Evolutionary conservation across 2,113 vertebrate species (phyloP), one percentile per base, ranked within the genome.

Genomic region (Euleptes europaea): DNA sequence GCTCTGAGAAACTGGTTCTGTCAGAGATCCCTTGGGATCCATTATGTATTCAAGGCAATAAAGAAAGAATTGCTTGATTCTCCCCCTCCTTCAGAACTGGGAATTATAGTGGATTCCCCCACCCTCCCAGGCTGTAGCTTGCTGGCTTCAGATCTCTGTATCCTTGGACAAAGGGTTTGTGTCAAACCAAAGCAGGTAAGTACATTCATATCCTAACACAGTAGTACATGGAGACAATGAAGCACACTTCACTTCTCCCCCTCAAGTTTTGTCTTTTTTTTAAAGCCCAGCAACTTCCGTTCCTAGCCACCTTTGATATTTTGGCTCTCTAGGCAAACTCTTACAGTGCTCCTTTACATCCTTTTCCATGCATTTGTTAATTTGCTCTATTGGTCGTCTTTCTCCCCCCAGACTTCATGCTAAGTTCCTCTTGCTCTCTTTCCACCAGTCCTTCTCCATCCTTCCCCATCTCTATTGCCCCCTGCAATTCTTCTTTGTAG

Each of bases 1-100:
- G 80, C 91, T 91, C 90, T 92, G 72, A 93, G 89, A 91, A 93
- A 87, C 91, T 89, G 88, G 79, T 91, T 92, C 73, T 92, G 76
- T 38, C 92, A 90, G 70, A 81, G 84, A 83, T 94, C 89, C 89
- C 93, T 57, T 86, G 85, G 89, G 93, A 38, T 91, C 86, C 90
- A 92, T 94, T 93, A 92, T 63, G 63, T 88, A 89, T 93, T 90
- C 91, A 89, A 83, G 69, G 84, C 87, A 89, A 83, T 89, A 90
- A 90, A 92, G 65, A 74, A 88, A 83, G 67, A 94, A 90, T 91
- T 87, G 57, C 74, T 91, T 66, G 67, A 47, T 49, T 28, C 73
- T 35, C 76, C 23, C 26, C 23, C 35, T 60, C 63, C 79, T 81
- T 88, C 33, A 93, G 87, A 91, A 92, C 92, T 84, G 80, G 26